Base-by-base conservation (phyloP, 2,113 vertebrate genomes). In the Syngnathus typhle region DNA sequence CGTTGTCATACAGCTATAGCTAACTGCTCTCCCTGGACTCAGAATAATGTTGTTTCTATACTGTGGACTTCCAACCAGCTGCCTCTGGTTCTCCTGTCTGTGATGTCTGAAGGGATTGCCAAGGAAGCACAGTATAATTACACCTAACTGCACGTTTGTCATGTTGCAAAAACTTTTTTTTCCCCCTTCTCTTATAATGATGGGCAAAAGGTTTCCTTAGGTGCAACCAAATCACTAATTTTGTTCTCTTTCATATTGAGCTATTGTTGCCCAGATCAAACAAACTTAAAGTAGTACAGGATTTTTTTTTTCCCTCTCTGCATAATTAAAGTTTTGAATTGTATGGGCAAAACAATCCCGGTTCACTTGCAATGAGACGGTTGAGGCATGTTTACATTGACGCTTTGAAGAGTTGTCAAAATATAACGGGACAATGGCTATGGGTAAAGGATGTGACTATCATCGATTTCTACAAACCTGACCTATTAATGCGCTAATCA, bases 21-120 rank as follows among this genome's bases (percentile, higher is more conserved):
- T 79, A 77, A 82, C 62, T 46, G 71, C 68, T 74, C 66, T 64
- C 73, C 46, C 21, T 18, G 70, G 66, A 32, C 58, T 9, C 49
- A 38, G 58, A 59, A 65, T 79, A 79, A 69, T 67, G 72, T 61
- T 5, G 21, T 37, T 78, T 70, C 71, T 68, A 64, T 73, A 46
- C 27, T 32, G 27, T 32, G 27, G 72, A 68, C 64, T 70, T 21
- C 2, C 1, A 18, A 67, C 65, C n/a, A 27, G 60, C 72, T 71
- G 71, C 23, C 67, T 19, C 73, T 44, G 47, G 54, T 36, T 16
- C 0, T 51, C 36, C 60, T 66, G 39, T 52, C 46, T 49, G 32
- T 36, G 47, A 65, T 32, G 64, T 65, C 27, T 21, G 47, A 52
- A 46, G 21, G 8, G 27, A 51, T 65, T 12, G 12, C 43, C 32